phyloP scores from a whole-genome alignment of 2,797 vertebrate species.

The Enteromius mattozi region DNA sequence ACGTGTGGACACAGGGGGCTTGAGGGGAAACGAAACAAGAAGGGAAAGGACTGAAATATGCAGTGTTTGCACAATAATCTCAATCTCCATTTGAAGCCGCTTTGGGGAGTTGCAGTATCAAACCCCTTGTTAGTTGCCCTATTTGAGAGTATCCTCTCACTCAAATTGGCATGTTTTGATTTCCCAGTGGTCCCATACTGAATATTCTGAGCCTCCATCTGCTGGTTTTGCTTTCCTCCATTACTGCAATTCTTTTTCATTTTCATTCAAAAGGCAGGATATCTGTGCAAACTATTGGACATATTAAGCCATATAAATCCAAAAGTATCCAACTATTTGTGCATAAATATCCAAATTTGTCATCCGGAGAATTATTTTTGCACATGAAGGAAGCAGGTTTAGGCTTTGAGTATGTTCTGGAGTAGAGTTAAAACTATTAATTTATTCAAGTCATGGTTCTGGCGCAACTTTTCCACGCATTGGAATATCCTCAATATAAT shows the following conservation, averaged over 20 bases:
- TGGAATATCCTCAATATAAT: slow-evolving; percentile 54
- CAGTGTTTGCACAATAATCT: slow-evolving; percentile 61
- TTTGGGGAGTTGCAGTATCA: slow-evolving; percentile 57
- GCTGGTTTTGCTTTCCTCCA: slow-evolving; percentile 59
- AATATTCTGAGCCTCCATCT: slow-evolving; percentile 53
- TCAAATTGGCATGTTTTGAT: slow-evolving; percentile 68
- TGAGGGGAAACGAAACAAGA: slow-evolving; percentile 64
- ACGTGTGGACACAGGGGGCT: slow-evolving; percentile 68
- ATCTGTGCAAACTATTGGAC: slow-evolving; percentile 41
- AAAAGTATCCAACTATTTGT: slow-evolving; percentile 19
- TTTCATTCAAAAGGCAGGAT: slow-evolving; percentile 55
- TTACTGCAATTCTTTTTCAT: slow-evolving; percentile 58
- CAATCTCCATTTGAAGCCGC: slow-evolving; percentile 54
- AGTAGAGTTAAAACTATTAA: slow-evolving; percentile 33
- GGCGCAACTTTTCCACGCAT: slow-evolving; percentile 1
- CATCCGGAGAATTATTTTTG: slow-evolving; percentile 34
- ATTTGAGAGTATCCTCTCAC: slow-evolving; percentile 65
- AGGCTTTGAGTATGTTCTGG: neutral
- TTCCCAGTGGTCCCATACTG: slow-evolving; percentile 60
- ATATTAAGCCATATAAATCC: slow-evolving; percentile 31
- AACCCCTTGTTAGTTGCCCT: slow-evolving; percentile 65
- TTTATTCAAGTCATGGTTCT: slow-evolving; percentile 39
- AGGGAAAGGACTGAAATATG: slow-evolving; percentile 56
- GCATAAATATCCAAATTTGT: slow-evolving; percentile 13
- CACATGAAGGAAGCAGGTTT: slow-evolving; percentile 16